Percentiles rank a stretch among this genome's conserved stretches.
Conservation (phyloP, 2,888 invertebrate species). For the Alsophila aescularia region DNA sequence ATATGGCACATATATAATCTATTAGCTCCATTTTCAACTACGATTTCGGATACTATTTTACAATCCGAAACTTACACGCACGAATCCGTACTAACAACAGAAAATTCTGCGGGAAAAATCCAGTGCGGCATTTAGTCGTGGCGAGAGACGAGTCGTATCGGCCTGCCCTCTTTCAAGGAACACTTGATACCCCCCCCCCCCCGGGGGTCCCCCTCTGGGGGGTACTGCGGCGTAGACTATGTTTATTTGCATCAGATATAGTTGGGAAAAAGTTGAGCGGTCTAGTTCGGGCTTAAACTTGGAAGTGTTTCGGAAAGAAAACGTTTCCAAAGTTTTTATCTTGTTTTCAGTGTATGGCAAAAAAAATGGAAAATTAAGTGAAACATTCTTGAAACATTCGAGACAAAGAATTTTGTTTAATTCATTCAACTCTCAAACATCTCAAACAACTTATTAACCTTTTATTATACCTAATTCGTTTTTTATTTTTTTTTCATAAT, state of each 20-base stretch:
- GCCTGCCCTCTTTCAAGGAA: constrained; percentile 70
- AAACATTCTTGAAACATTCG: no score
- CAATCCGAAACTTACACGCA: constrained; percentile 16
- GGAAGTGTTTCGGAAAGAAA: constrained; percentile 16
- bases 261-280: constrained; percentile 38
- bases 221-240: constrained; percentile 55
- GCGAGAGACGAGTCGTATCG: constrained; percentile 46
- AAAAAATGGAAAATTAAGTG: constrained; percentile 1
- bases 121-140: constrained; percentile 74
- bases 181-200: constrained; percentile 64
- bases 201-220: constrained; percentile 46
- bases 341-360: constrained; percentile 2
- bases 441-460: no score
- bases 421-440: no score
- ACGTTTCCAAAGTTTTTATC: constrained; percentile 20
- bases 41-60: neutral
- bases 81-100: constrained; percentile 30
- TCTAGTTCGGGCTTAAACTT: constrained; percentile 20
- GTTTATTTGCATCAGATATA: constrained; percentile 78
- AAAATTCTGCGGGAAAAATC: constrained; percentile 74
- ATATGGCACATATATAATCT: no score
- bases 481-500: no score
- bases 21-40: no score
- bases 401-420: no score
- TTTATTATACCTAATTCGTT: no score